A percentile compares a stretch with the other conserved stretches of the same genome.
Evolutionary conservation across 2,888 invertebrate genomes (phyloP).

Genomic region (Drosophila anceps): DNA sequence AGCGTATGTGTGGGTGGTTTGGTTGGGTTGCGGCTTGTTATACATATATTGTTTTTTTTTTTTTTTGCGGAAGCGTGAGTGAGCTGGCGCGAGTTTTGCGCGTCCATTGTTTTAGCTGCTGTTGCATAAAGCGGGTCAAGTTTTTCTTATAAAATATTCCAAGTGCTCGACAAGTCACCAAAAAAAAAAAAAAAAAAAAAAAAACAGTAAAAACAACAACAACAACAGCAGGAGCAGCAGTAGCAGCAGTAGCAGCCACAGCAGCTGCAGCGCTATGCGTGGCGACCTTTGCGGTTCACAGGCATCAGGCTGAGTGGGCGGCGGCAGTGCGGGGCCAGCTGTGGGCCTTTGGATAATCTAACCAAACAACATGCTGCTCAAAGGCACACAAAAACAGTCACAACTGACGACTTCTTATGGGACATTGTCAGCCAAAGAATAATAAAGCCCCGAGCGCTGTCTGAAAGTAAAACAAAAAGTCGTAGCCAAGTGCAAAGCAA

Average conservation of each 20-base stretch:
- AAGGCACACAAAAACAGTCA: constrained; percentile 36
- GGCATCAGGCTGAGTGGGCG: background rate
- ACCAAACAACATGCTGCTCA: constrained; percentile 47
- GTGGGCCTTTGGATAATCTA: constrained; percentile 57
- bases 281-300: constrained; percentile 25
- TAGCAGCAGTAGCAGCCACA: constrained; percentile 8
- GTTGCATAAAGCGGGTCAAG: constrained; percentile 74
- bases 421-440: constrained; percentile 72
- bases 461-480: constrained; percentile 61
- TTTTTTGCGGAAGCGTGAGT: constrained; percentile 12
- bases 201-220: constrained; percentile 14
- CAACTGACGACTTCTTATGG: constrained; percentile 64
- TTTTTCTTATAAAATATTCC: constrained; percentile 81
- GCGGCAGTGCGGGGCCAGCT: background rate
- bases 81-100: constrained; percentile 20
- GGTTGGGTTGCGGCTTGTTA: background rate
- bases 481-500: background rate
- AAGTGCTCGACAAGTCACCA: constrained; percentile 61
- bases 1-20: too few relatives aligned
- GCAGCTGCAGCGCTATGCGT: constrained; percentile 19
- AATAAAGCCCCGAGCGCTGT: constrained; percentile 56
- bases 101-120: constrained; percentile 19
- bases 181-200: constrained; percentile 30
- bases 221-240: constrained; percentile 6
- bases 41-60: too few relatives aligned